Evolutionary conservation across 1,140 invertebrate species (phyloP), one percentile per base, ranked within the genome.

Genomic region (Babylonia areolata): DNA sequence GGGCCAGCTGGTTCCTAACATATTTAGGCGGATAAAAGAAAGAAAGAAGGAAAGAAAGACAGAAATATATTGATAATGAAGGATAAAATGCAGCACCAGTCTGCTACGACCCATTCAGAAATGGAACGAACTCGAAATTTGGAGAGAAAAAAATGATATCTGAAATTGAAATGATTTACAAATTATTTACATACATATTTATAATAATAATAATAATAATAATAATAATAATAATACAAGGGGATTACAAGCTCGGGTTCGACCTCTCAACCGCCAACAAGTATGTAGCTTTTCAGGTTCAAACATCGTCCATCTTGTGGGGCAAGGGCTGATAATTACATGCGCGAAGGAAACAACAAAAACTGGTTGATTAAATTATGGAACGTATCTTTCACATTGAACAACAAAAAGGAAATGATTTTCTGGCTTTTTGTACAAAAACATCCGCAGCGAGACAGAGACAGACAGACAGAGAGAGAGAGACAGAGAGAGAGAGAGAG

Each of bases 351-450:
- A 69, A 35, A 82, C 17, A 40, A 35, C 15, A 46, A 20, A 23
- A 37, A 33, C n/a, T n/a, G n/a, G 42, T 12, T 15, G 28, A 80
- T 80, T 46, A 80, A n/a, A 31, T 39, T 0, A n/a, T 15, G 35
- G 39, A 42, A 40, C 37, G 31, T 40, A 3, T 23, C 35, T 23
- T 23, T 39, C 11, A 17, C 1, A 35, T 31, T 9, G 46, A 20
- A 17, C 15, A 42, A 46, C 6, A 23, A 80, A 23, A 80, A 12
- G 40, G 6, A 46, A 42, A 31, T 12, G 39, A 28, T 80, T n/a
- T 42, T 39, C 78, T n/a, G 12, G 28, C n/a, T n/a, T 80, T 46
- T n/a, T 80, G 78, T 80, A 42, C n/a, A 80, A 42, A 80, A 42
- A 80, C n/a, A 80, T 3, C 37, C n/a, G 6, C 23, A 80, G 79